A percentile compares a stretch with the other conserved stretches of the same genome.
These are phyloP conservation scores for Petrophora chlorosata DNA, from an alignment of 2,888 invertebrate genomes.

Conservation along the genomic window DNA sequence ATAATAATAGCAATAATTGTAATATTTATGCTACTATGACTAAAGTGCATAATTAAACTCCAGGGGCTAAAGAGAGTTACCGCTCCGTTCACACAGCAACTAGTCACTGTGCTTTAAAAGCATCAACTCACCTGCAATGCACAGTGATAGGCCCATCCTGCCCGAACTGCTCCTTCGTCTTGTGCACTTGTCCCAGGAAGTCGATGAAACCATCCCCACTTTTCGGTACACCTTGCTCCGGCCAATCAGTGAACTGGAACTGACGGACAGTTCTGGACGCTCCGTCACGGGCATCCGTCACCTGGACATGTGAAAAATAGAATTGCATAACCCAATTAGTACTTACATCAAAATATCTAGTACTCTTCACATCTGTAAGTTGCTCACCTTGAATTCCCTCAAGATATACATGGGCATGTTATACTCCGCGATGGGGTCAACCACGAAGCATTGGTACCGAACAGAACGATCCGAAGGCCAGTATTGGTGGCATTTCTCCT, in stretches of 20 bases:
- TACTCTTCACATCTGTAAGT: neutral
- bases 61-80: too few species aligned
- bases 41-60: too few species aligned
- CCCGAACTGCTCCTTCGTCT: slow-evolving; percentile 99
- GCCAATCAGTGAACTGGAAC: slow-evolving; percentile 98
- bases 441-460: slow-evolving; percentile 98
- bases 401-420: slow-evolving; percentile 99
- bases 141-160: slow-evolving; percentile 99
- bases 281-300: slow-evolving; percentile 98
- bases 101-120: too few species aligned
- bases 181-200: slow-evolving; percentile 99
- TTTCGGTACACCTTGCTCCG: slow-evolving; percentile 98
- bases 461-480: slow-evolving; percentile 99
- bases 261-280: slow-evolving; percentile 97
- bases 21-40: too few species aligned
- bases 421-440: slow-evolving; percentile 99
- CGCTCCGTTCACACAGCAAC: too few species aligned
- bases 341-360: too few species aligned
- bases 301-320: slow-evolving; percentile 67
- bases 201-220: slow-evolving; percentile 99
- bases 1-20: too few species aligned
- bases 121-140: slow-evolving; percentile 90
- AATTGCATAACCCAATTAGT: too few species aligned
- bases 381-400: slow-evolving; percentile 95
- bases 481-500: slow-evolving; percentile 99